Evolutionary conservation across 53 echinoderm and acorn worm genomes (phyloP).

Genomic region (Echinarachnius parma): DNA sequence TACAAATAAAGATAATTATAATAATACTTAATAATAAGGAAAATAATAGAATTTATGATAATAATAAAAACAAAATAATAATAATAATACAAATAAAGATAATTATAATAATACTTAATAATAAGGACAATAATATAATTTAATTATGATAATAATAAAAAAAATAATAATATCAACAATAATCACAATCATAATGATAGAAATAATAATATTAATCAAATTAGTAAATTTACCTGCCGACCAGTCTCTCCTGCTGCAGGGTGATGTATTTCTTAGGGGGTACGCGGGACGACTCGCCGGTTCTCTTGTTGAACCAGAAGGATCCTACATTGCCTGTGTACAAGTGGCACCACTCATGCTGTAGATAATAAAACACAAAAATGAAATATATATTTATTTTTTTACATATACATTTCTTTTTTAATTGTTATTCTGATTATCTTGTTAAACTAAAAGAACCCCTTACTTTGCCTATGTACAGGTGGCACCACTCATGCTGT

Average conservation of each 20-base stretch:
- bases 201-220: background rate
- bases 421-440: no score
- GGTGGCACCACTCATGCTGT: constrained; percentile 81
- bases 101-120: background rate
- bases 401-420: no score
- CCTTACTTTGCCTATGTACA: constrained; percentile 66
- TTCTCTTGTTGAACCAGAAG: constrained; percentile 88
- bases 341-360: constrained; percentile 84
- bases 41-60: no score
- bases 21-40: no score
- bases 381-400: background rate
- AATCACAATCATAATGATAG: no score
- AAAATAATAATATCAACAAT: no score
- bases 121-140: no score
- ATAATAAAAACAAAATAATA: no score
- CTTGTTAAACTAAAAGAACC: constrained; percentile 88
- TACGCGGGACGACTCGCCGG: constrained; percentile 62
- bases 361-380: background rate
- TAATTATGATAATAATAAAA: background rate
- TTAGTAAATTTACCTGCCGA: constrained; percentile 53
- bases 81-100: no score
- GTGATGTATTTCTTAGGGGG: constrained; percentile 72
- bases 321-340: constrained; percentile 70
- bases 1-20: no score
- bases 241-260: constrained; percentile 61